phyloP scores from a whole-genome alignment of 2,888 invertebrate genomes.

The Pheosia tremula region DNA sequence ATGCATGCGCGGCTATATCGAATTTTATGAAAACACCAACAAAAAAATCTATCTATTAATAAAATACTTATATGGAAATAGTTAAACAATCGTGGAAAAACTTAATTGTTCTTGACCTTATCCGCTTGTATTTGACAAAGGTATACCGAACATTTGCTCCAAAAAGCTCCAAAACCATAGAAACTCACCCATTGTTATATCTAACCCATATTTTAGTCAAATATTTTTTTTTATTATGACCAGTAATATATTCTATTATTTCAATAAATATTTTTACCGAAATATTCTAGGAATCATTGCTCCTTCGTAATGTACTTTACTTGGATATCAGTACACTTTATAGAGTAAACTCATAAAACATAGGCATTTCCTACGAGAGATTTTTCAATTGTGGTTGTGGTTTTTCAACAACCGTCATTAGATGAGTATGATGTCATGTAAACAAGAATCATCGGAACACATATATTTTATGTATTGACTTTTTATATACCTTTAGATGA shows the following conservation, averaged over 20 bases:
- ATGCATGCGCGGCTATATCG: too few species aligned
- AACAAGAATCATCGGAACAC: conserved; percentile 1
- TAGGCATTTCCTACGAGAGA: conserved; percentile 24
- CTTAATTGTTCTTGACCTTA: too few species aligned
- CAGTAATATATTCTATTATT: background rate
- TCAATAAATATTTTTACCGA: conserved; percentile 2
- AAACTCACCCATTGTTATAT: too few species aligned
- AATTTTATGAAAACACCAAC: too few species aligned
- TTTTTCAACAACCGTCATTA: conserved; percentile 23
- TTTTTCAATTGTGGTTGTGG: too few species aligned
- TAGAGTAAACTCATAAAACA: conserved; percentile 21
- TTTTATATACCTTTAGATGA: conserved; percentile 14
- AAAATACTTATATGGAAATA: too few species aligned
- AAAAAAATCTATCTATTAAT: too few species aligned
- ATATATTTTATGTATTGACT: background rate
- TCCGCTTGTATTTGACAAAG: too few species aligned
- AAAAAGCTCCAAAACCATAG: too few species aligned
- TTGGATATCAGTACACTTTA: conserved; percentile 16
- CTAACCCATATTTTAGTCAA: too few species aligned
- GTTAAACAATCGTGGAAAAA: too few species aligned
- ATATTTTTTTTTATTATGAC: background rate
- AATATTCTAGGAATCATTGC: background rate
- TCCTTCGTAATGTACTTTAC: conserved; percentile 23
- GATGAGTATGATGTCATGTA: conserved; percentile 21
- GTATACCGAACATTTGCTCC: too few species aligned